These are phyloP conservation scores for Synanceia verrucosa DNA, from an alignment of 2,797 vertebrate species.

Conservation along the genomic window DNA sequence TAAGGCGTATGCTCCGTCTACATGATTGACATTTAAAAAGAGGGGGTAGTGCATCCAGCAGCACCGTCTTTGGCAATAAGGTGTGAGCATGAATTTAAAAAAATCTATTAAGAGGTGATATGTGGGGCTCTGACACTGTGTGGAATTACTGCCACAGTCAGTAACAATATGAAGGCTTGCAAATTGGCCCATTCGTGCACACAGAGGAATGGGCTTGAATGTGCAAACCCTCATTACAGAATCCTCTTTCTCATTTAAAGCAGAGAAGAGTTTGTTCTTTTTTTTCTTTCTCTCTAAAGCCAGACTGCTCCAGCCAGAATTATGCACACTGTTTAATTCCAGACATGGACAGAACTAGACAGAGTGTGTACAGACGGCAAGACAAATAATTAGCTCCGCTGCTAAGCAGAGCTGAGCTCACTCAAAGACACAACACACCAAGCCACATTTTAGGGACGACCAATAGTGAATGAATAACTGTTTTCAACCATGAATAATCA, in stretches of 20 bases:
- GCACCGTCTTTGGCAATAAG: constrained; percentile 56
- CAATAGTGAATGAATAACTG: constrained; percentile 39
- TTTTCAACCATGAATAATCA: constrained; percentile 54
- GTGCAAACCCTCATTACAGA: constrained; percentile 65
- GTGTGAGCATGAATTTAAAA: constrained; percentile 68
- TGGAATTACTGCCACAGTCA: constrained; percentile 59
- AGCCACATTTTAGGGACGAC: constrained; percentile 41
- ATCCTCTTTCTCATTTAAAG: constrained; percentile 50
- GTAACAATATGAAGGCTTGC: constrained; percentile 62
- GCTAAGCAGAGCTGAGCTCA: constrained; percentile 51
- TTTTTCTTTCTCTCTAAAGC: constrained; percentile 30
- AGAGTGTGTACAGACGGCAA: constrained; percentile 54
- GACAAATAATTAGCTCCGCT: constrained; percentile 67
- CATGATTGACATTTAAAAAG: constrained; percentile 54
- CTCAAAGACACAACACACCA: constrained; percentile 35
- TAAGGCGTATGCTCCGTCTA: constrained; percentile 25
- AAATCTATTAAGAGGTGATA: constrained; percentile 69
- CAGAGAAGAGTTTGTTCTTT: constrained; percentile 23
- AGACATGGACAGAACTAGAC: constrained; percentile 60
- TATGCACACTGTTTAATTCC: constrained; percentile 69
- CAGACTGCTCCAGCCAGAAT: constrained; percentile 55
- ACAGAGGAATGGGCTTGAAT: constrained; percentile 71
- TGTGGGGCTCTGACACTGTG: constrained; percentile 48
- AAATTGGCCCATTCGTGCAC: constrained; percentile 61
- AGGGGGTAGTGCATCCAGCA: constrained; percentile 24